Evolutionary conservation across 1,140 invertebrate genomes (phyloP).

Genomic region (Homalodisca vitripennis): DNA sequence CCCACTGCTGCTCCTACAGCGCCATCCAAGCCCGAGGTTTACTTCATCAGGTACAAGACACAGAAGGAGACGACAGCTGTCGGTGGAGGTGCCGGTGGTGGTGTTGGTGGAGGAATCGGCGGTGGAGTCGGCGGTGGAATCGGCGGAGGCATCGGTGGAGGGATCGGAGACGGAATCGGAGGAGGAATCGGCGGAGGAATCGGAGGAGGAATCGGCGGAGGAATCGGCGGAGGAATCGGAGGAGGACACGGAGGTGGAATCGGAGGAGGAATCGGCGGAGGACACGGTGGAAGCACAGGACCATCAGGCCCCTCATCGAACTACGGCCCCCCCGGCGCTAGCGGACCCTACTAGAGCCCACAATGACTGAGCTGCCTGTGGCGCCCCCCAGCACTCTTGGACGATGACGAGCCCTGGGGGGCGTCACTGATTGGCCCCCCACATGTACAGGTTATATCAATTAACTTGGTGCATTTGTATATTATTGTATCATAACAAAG

Average conservation of each 20-base stretch:
- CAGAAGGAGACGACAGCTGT: slow-evolving; percentile 56
- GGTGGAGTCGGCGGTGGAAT: slow-evolving; percentile 49
- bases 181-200: slow-evolving; percentile 46
- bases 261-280: slow-evolving; percentile 41
- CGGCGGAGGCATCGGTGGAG: slow-evolving; percentile 41
- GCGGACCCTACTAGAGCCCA: slow-evolving; percentile 41
- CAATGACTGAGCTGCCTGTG: background rate
- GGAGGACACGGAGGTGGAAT: slow-evolving; percentile 44
- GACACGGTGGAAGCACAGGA: slow-evolving; percentile 48
- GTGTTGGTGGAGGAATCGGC: slow-evolving; percentile 44
- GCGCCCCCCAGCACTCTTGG: background rate
- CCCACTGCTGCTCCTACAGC: slow-evolving; percentile 73
- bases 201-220: slow-evolving; percentile 43
- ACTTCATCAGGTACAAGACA: slow-evolving; percentile 85
- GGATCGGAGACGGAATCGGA: slow-evolving; percentile 46
- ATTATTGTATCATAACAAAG: slow-evolving; percentile 32
- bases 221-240: slow-evolving; percentile 46
- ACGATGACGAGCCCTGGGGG: too few relatives aligned
- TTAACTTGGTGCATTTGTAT: slow-evolving; percentile 27
- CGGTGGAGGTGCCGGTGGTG: slow-evolving; percentile 45
- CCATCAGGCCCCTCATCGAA: slow-evolving; percentile 59
- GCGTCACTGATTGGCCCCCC: background rate
- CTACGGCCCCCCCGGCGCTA: slow-evolving; percentile 61
- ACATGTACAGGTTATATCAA: slow-evolving; percentile 1
- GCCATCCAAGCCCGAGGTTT: slow-evolving; percentile 81